Evolutionary conservation across 2,113 vertebrate species (phyloP).

Genomic region (Perccottus glenii): DNA sequence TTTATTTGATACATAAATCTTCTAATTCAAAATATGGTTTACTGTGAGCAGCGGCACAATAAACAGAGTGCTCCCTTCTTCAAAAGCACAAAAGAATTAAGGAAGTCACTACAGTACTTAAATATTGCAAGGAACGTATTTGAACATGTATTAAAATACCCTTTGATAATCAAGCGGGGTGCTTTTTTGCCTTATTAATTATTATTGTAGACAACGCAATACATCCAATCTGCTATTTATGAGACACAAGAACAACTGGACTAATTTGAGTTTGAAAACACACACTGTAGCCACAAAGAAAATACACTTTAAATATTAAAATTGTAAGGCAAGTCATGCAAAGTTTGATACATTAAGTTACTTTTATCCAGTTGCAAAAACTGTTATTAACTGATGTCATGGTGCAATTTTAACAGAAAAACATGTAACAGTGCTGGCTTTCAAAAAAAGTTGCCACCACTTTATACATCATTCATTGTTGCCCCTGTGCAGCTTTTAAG

Average conservation of each 20-base stretch:
- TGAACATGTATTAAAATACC: neutral
- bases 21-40: neutral
- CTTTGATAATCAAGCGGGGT: constrained; percentile 1
- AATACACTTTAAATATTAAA: neutral
- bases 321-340: neutral
- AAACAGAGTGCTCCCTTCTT: neutral
- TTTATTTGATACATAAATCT: neutral
- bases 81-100: neutral
- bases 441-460: constrained; percentile 3
- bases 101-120: neutral
- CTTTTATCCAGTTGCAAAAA: constrained; percentile 6
- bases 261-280: constrained; percentile 39
- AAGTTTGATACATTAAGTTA: neutral
- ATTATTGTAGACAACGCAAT: constrained; percentile 24
- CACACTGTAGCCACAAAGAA: neutral
- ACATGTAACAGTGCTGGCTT: neutral
- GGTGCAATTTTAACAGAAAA: constrained; percentile 1
- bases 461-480: constrained; percentile 21
- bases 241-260: constrained; percentile 39
- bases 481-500: constrained; percentile 8
- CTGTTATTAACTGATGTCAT: constrained; percentile 7
- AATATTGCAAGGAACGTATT: neutral
- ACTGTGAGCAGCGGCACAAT: neutral
- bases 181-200: constrained; percentile 18
- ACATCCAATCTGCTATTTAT: constrained; percentile 20